Evolutionary conservation across 2,888 invertebrate genomes (phyloP), one percentile per base, ranked within the genome.

Genomic region (Campopleginae sp.): DNA sequence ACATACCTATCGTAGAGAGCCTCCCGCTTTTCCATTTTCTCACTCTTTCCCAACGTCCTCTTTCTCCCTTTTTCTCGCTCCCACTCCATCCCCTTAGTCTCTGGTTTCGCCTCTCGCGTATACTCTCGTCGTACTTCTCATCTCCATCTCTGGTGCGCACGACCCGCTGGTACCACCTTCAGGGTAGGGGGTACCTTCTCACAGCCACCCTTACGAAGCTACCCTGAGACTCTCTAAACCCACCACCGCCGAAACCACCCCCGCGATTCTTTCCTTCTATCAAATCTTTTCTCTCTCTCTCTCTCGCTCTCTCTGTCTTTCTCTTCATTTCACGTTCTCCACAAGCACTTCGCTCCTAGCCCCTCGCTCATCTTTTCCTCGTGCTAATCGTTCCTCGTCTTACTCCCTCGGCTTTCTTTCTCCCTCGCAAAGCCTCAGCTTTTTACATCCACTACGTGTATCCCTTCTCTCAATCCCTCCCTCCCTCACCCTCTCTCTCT

Each of bases 1-100:
- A 93, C 93, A 93, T 93, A 92, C 92, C 92, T 91, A 92, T 90
- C 92, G 88, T 66, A 74, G 66, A 89, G 58, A 58, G 89, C 90
- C 86, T 88, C 87, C 81, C 87, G 76, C 82, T 87, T 83, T 87
- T 88, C 85, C 86, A 79, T 84, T 72, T 86, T 86, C 77, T 80
- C 77, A 75, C 86, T 82, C 77, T 54, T 54, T 54, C 23, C 0
- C 27, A 14, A 46, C 58, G 80, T 71, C 84, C 80, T 86, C 88
- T 87, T 76, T 74, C 85, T 87, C 81, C 86, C 88, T 86, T 68
- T 63, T 48, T 76, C 88, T 88, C 88, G 88, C 89, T 88, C 87
- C 87, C 84, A 19, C 33, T 84, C 86, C 88, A 87, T 88, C 88
- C 88, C 82, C 86, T 75, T 86, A 87, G 84, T 85, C 86, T 70